phyloP scores from a whole-genome alignment of 2,113 vertebrate species.

The Halcyon senegalensis region DNA sequence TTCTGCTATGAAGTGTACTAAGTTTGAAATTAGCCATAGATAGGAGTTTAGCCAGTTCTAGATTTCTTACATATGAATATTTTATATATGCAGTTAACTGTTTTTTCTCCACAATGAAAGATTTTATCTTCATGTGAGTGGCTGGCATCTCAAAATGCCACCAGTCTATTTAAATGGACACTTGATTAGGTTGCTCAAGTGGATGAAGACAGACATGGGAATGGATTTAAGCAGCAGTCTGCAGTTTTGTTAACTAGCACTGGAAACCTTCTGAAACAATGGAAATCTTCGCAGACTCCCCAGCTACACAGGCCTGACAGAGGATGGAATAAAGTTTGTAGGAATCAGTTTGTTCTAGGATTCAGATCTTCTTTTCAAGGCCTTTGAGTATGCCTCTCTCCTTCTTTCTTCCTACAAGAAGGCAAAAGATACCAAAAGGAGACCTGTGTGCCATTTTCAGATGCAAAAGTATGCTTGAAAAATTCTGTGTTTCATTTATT shows the following conservation, averaged over 20 bases:
- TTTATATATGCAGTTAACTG: background rate
- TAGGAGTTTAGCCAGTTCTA: background rate
- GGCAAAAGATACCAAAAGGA: background rate
- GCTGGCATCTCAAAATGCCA: background rate
- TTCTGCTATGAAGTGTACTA: background rate
- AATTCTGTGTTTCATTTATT: background rate
- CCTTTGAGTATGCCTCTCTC: background rate
- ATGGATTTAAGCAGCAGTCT: background rate
- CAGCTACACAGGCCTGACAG: background rate
- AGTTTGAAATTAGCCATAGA: constrained; percentile 11
- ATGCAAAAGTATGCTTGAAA: background rate
- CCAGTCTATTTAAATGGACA: constrained; percentile 8
- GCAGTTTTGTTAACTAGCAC: background rate
- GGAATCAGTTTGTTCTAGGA: background rate
- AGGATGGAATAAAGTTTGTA: background rate
- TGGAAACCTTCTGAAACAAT: background rate
- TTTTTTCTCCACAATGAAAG: background rate
- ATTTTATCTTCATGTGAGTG: background rate
- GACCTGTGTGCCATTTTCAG: background rate
- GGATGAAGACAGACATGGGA: background rate
- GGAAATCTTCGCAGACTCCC: background rate
- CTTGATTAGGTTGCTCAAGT: constrained; percentile 6
- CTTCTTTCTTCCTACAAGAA: background rate
- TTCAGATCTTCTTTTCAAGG: background rate
- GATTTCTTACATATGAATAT: background rate